phyloP scores from a whole-genome alignment of 2,888 invertebrate genomes.

The Apamea anceps region DNA sequence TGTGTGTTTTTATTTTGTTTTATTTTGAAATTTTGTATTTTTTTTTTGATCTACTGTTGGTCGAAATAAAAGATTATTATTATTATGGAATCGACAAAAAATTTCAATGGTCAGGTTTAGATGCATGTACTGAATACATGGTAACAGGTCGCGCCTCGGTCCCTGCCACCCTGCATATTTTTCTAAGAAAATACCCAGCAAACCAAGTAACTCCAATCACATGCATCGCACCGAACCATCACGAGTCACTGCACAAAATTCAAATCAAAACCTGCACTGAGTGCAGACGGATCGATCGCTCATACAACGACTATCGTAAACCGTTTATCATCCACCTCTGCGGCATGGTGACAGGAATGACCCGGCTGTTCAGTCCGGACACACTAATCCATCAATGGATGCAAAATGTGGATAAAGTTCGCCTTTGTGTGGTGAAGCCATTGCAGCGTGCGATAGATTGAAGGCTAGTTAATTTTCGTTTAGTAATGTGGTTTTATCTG shows the following conservation, averaged over 20 bases:
- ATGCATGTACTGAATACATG: too few relatives aligned
- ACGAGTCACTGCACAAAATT: constrained; percentile 28
- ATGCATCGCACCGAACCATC: not conserved
- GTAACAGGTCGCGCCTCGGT: too few relatives aligned
- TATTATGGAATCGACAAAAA: too few relatives aligned
- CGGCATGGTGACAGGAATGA: constrained; percentile 13
- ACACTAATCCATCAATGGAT: constrained; percentile 34
- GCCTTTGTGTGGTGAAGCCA: constrained; percentile 1
- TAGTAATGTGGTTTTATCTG: not conserved
- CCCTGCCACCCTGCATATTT: not conserved
- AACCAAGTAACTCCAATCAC: not conserved
- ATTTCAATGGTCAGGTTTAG: too few relatives aligned
- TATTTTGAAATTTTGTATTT: too few relatives aligned
- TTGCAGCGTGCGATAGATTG: not conserved
- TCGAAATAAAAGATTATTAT: too few relatives aligned
- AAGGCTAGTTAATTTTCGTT: not conserved
- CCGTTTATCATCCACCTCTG: constrained; percentile 35
- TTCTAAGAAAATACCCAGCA: not conserved
- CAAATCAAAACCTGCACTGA: constrained; percentile 35
- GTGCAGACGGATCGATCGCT: constrained; percentile 33
- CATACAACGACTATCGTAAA: constrained; percentile 31
- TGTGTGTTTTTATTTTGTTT: too few relatives aligned
- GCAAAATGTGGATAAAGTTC: not conserved
- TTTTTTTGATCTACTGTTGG: too few relatives aligned
- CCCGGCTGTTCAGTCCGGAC: not conserved